Percentiles rank a stretch among this genome's conserved stretches.
Evolutionary conservation across 2,888 invertebrate genomes (phyloP).

Genomic region (Lumbricus terrestris): DNA sequence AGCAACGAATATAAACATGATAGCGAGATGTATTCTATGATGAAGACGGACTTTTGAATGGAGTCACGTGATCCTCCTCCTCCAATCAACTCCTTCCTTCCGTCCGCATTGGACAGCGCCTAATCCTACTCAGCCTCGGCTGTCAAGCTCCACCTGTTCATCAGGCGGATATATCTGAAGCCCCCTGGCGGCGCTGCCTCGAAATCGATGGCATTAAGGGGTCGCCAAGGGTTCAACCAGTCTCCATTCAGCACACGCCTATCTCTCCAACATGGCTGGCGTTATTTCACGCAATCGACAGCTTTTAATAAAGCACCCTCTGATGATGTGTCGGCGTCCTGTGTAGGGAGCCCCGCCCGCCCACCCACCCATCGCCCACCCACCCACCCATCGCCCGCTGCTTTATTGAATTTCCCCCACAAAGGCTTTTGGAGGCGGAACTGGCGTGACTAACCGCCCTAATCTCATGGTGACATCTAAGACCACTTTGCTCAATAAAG

Average conservation of each 20-base stretch:
- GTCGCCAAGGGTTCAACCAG: neutral
- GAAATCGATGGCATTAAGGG: neutral
- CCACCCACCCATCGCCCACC: neutral
- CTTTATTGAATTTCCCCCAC: neutral
- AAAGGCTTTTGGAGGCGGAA: neutral
- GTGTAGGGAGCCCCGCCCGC: too few relatives aligned
- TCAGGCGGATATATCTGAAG: neutral
- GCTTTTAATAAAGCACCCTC: neutral
- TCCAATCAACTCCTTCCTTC: neutral
- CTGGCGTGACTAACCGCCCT: neutral
- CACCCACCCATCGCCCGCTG: neutral
- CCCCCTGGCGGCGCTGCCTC: neutral
- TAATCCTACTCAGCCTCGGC: neutral
- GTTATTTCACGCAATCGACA: neutral
- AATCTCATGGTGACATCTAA: neutral
- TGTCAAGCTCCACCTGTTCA: neutral
- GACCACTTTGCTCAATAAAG: slow-evolving; percentile 16
- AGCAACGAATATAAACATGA: neutral
- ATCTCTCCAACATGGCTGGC: neutral
- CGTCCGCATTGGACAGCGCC: neutral
- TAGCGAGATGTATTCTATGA: neutral
- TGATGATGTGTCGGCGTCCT: neutral
- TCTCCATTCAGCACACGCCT: neutral
- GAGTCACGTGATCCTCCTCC: too few relatives aligned
- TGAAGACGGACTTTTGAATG: neutral